Evolutionary conservation across 1,140 invertebrate genomes (phyloP), one percentile per base, ranked within the genome.

Genomic region (Pseudoatta argentina): DNA sequence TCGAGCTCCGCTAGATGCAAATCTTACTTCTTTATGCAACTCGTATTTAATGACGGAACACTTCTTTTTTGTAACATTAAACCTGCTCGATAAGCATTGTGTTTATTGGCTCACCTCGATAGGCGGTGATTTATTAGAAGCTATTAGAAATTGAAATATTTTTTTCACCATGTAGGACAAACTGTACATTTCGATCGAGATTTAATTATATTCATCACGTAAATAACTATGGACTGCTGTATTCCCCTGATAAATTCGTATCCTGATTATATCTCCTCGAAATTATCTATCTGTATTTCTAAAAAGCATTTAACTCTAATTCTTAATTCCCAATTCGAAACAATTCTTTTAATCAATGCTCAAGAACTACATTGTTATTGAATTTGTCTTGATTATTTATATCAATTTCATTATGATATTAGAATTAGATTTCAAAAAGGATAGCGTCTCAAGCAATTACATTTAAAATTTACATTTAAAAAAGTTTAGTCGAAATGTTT

Each of bases 1-100:
- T 67, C 34, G 34, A 79, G 8, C 8, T 39, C 27, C 1, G 18
- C 0, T 34, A 12, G n/a, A 69, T 55, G 77, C 30, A 69, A 81
- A 71, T 71, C 10, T 69, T 79, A 16, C 5, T 81, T 39, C 16
- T 44, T 57, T 81, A 81, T 18, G 78, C 78, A 81, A 71, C 7
- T 44, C 10, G 5, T 55, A 44, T 44, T 44, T 44, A 67, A 67
- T 21, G 27, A 51, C 12, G 14, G 73, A 59, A 61, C 5, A 63
- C 16, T 24, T 10, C 3, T 81, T 81, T 67, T 66, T 34, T 71
- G 30, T 27, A 3, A 3, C 27, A 12, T 67, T 24, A 39, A n/a
- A 55, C 7, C n/a, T 39, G 14, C 18, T 14, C 21, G 30, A 66
- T 69, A 44, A 2, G 14, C 18, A 79, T 69, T 24, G 57, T 48